Conservation (phyloP, 2,113 vertebrate species). For the Chauna torquata region DNA sequence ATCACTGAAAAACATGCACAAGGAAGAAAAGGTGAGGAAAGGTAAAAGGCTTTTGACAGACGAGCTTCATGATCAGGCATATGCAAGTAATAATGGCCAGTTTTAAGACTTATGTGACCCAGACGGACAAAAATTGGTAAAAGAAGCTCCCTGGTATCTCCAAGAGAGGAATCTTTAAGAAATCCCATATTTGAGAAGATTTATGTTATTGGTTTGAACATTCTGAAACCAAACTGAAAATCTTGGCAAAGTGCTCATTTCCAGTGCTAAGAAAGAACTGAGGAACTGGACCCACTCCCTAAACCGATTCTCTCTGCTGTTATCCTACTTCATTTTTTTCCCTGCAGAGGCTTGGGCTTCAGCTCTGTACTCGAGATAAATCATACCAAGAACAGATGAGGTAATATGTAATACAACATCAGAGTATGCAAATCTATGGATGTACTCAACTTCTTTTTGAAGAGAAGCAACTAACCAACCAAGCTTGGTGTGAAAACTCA, state of each 20-base stretch:
- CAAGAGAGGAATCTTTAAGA: background rate
- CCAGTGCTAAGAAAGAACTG: background rate
- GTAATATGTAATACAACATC: fast-evolving
- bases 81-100: background rate
- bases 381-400: background rate
- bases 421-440: background rate
- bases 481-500: fast-evolving
- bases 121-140: background rate
- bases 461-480: background rate
- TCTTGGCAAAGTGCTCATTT: background rate
- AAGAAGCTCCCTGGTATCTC: background rate
- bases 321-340: background rate
- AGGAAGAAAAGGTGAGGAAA: background rate
- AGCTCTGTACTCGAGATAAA: background rate
- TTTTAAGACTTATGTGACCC: background rate
- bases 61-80: background rate
- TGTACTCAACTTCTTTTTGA: background rate
- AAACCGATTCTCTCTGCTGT: background rate
- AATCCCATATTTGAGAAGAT: background rate
- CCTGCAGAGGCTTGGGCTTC: background rate
- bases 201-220: background rate
- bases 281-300: background rate
- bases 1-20: background rate
- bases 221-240: background rate
- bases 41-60: background rate